Conservation (phyloP, 2,797 vertebrate genomes). For the Bryconaethiops microstoma region DNA sequence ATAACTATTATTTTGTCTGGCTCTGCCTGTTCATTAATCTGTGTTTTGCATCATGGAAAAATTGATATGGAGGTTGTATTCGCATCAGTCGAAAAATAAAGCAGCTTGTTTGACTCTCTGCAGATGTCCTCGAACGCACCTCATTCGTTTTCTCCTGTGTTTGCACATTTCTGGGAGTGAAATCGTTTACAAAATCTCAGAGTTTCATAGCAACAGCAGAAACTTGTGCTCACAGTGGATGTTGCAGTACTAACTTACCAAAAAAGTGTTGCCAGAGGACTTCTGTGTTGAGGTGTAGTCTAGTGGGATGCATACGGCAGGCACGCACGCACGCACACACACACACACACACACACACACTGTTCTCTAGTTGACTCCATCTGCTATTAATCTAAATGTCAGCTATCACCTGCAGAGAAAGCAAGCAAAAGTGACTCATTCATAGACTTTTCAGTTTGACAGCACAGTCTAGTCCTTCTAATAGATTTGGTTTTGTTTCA, state of each 20-base stretch:
- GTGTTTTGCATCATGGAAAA: not conserved
- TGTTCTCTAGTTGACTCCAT: slow-evolving; percentile 69
- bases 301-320: not conserved
- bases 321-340: not conserved
- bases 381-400: slow-evolving; percentile 72
- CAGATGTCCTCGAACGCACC: not conserved
- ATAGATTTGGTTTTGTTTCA: slow-evolving; percentile 36
- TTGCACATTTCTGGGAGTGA: not conserved
- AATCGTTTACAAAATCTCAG: not conserved
- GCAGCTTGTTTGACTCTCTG: not conserved
- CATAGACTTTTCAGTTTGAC: slow-evolving; percentile 41
- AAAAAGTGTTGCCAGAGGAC: not conserved
- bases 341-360: not conserved
- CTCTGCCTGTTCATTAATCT: too few species aligned
- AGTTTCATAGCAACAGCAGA: not conserved
- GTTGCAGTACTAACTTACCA: not conserved
- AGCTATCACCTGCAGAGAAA: slow-evolving; percentile 63
- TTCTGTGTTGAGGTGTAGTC: not conserved
- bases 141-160: not conserved
- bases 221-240: not conserved
- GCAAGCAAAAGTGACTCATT: slow-evolving; percentile 52
- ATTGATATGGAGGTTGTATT: not conserved
- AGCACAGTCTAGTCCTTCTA: slow-evolving; percentile 37
- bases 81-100: not conserved
- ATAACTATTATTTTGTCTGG: too few species aligned